phyloP scores from a whole-genome alignment of 2,888 invertebrate genomes.

The Andrena marginata region DNA sequence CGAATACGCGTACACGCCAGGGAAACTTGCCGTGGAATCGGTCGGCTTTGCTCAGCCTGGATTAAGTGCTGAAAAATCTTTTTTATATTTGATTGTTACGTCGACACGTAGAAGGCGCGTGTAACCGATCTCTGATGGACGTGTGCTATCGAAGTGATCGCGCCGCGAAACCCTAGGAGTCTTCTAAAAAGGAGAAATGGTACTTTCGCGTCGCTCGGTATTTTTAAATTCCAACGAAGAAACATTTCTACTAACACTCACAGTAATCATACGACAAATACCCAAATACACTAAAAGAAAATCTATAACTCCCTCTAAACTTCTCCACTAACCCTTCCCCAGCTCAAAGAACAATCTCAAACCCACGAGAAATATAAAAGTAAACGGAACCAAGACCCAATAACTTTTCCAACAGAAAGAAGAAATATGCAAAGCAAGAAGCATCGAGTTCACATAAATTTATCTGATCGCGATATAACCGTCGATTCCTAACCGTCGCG shows the following conservation, averaged over 20 bases:
- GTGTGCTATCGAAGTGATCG: background rate
- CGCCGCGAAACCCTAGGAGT: background rate
- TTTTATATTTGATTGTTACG: background rate
- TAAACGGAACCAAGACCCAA: background rate
- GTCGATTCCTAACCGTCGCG: background rate
- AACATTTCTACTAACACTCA: background rate
- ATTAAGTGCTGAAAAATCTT: conserved; percentile 21
- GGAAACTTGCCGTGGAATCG: conserved; percentile 28
- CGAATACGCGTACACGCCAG: background rate
- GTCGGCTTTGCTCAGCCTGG: conserved; percentile 17
- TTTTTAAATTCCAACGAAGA: too few relatives aligned
- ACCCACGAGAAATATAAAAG: background rate
- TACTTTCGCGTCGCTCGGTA: too few relatives aligned
- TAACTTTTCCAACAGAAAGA: background rate
- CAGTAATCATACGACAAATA: background rate
- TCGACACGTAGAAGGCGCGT: background rate
- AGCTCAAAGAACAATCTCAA: background rate
- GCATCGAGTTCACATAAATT: conserved; percentile 37
- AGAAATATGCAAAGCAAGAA: too few relatives aligned
- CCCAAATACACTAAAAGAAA: background rate
- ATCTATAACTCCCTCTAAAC: background rate
- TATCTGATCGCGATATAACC: conserved; percentile 42
- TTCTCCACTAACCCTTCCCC: background rate
- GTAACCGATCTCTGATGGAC: background rate
- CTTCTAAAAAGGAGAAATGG: too few relatives aligned